Conservation (phyloP, 2,888 invertebrate species). For the Drosophila diplacantha region DNA sequence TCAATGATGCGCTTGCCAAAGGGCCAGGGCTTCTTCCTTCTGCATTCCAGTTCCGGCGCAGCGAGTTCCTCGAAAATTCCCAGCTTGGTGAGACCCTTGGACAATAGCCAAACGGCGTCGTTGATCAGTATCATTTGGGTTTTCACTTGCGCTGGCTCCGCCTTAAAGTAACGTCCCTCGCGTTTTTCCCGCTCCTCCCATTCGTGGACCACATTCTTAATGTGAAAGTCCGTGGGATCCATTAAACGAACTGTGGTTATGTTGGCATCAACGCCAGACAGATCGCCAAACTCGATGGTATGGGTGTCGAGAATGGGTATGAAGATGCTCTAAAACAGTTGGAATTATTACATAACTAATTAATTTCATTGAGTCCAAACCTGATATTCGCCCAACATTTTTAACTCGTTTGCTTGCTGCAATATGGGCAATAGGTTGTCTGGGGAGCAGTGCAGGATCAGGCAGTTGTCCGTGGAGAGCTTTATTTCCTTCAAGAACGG, state of each 20-base stretch:
- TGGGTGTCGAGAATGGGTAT: conserved; percentile 79
- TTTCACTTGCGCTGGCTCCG: conserved; percentile 74
- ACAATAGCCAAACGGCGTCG: conserved; percentile 84
- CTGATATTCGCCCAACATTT: conserved; percentile 89
- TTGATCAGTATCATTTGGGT: conserved; percentile 84
- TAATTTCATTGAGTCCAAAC: conserved; percentile 65
- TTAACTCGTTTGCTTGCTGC: conserved; percentile 87
- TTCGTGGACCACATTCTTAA: conserved; percentile 76
- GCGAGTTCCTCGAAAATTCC: conserved; percentile 75
- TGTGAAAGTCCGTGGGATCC: conserved; percentile 76
- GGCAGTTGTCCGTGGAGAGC: conserved; percentile 83
- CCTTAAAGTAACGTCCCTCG: conserved; percentile 67
- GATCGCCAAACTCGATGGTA: conserved; percentile 78
- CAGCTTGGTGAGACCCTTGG: conserved; percentile 79
- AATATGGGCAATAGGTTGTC: conserved; percentile 83
- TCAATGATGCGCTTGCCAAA: conserved; percentile 83
- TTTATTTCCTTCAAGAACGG: conserved; percentile 87
- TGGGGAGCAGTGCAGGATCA: conserved; percentile 86
- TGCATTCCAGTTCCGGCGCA: conserved; percentile 75
- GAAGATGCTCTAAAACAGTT: conserved; percentile 79
- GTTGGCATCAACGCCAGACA: conserved; percentile 76
- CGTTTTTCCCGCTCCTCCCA: conserved; percentile 76
- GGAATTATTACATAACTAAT: too few relatives aligned
- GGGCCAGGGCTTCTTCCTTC: conserved; percentile 79
- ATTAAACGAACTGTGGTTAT: conserved; percentile 76